Conservation (phyloP, 2,888 invertebrate species). For the Tachina fera region DNA sequence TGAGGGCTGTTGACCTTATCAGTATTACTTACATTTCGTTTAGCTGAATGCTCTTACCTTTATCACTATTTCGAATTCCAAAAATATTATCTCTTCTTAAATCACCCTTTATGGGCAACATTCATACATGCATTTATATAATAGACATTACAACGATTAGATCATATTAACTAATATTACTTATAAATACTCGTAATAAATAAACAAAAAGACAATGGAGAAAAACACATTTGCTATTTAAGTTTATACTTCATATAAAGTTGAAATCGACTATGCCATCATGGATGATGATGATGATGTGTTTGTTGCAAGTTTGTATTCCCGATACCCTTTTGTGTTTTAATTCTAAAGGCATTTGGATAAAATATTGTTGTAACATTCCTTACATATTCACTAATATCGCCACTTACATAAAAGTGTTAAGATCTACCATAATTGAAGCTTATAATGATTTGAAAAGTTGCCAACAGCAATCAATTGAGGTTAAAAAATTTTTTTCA, state of each 20-base stretch:
- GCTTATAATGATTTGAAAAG: conserved; percentile 27
- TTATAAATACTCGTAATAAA: background rate
- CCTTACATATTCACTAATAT: background rate
- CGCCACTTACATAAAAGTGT: background rate
- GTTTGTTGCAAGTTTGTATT: conserved; percentile 4
- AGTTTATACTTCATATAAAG: background rate
- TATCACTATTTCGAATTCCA: too few species aligned
- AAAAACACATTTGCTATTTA: conserved; percentile 20
- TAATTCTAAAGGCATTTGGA: conserved; percentile 21
- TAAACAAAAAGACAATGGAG: conserved; percentile 8
- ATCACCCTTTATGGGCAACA: background rate
- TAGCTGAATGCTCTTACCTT: too few species aligned
- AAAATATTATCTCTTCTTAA: background rate
- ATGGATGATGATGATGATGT: conserved; percentile 17
- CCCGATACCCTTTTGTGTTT: conserved; percentile 27
- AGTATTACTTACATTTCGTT: background rate
- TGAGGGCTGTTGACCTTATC: too few species aligned
- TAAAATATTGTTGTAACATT: conserved; percentile 30
- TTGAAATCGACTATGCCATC: background rate
- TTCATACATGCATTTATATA: background rate
- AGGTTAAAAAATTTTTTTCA: background rate
- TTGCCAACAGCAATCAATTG: conserved; percentile 19
- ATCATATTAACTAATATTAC: conserved; percentile 18
- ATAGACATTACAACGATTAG: conserved; percentile 43
- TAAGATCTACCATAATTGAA: conserved; percentile 4